A percentile compares a stretch with the other conserved stretches of the same genome.
Conservation (phyloP, 2,888 invertebrate species). For the Micoletzkya japonica region DNA sequence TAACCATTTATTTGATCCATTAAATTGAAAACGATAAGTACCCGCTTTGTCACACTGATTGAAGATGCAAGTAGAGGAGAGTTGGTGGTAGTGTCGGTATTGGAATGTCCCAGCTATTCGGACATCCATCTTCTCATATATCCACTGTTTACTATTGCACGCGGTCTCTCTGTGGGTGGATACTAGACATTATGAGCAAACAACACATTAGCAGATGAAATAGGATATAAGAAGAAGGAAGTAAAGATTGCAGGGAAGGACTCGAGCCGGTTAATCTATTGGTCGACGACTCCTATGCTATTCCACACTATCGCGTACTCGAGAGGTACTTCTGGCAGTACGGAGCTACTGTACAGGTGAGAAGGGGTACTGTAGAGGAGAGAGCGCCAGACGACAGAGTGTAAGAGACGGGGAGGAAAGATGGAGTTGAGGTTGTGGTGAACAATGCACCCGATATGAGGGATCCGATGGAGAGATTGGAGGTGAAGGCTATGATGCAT, state of each 20-base stretch:
- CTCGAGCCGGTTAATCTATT: slow-evolving; percentile 62
- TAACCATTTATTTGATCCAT: too few relatives aligned
- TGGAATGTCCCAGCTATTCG: too few relatives aligned
- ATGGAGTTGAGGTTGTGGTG: slow-evolving; percentile 42
- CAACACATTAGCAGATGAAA: too few relatives aligned
- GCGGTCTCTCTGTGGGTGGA: too few relatives aligned
- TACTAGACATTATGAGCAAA: too few relatives aligned
- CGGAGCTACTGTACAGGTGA: slow-evolving; percentile 57
- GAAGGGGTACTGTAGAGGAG: slow-evolving; percentile 3
- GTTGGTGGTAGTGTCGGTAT: too few relatives aligned
- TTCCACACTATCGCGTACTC: slow-evolving; percentile 58
- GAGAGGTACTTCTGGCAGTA: slow-evolving; percentile 63
- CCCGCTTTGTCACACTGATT: too few relatives aligned
- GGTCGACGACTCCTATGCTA: slow-evolving; percentile 61
- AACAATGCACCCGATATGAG: slow-evolving; percentile 51
- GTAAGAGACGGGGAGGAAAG: background rate
- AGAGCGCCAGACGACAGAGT: background rate
- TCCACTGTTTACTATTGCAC: too few relatives aligned
- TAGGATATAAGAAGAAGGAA: too few relatives aligned
- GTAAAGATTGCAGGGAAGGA: slow-evolving; percentile 34
- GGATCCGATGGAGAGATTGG: slow-evolving; percentile 36
- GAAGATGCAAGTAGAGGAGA: too few relatives aligned
- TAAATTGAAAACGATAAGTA: too few relatives aligned
- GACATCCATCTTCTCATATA: too few relatives aligned
- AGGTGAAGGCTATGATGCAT: slow-evolving; percentile 44